A percentile compares a stretch with the other conserved stretches of the same genome.
These are phyloP conservation scores for Aurelia sp. DNA, from an alignment of 30 jellyfish, hydroid and myxozoan genomes.

Conservation along the genomic window DNA sequence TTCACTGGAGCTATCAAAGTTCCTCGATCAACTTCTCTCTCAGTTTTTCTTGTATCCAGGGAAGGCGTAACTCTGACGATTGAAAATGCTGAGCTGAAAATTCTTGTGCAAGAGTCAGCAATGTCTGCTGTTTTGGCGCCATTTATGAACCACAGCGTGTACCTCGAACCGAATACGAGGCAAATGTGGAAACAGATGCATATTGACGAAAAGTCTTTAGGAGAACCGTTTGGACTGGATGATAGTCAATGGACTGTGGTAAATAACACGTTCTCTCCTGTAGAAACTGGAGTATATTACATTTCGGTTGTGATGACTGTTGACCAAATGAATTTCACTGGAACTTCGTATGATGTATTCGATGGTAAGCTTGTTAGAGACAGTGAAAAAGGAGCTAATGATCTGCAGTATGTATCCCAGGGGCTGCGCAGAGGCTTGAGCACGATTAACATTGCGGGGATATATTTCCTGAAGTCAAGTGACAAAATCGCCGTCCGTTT, in stretches of 20 bases:
- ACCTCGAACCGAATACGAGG: not conserved
- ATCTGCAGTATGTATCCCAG: conserved; percentile 4
- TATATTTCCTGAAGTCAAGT: conserved; percentile 13
- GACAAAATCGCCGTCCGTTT: conserved; percentile 29
- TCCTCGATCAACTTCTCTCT: conserved; percentile 22
- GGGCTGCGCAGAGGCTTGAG: conserved; percentile 13
- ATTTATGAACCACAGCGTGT: not conserved
- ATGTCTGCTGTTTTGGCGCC: conserved; percentile 21
- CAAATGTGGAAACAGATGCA: conserved; percentile 15
- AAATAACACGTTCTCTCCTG: conserved; percentile 28
- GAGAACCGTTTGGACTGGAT: conserved; percentile 20
- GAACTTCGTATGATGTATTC: not conserved
- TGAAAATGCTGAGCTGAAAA: conserved; percentile 19
- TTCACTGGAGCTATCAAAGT: conserved; percentile 26
- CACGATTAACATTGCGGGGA: conserved; percentile 30
- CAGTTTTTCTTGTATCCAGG: conserved; percentile 11
- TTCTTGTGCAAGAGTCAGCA: conserved; percentile 23
- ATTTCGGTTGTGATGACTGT: conserved; percentile 30
- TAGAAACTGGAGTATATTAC: conserved; percentile 64
- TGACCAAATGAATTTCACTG: not conserved
- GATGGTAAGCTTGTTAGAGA: conserved; percentile 30
- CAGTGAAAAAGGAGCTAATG: not conserved
- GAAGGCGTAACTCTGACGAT: not conserved
- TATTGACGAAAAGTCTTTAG: not conserved
- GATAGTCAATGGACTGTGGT: conserved; percentile 34